Evolutionary conservation across 2,888 invertebrate genomes (phyloP).

Genomic region (Drosophila nr. fundita): DNA sequence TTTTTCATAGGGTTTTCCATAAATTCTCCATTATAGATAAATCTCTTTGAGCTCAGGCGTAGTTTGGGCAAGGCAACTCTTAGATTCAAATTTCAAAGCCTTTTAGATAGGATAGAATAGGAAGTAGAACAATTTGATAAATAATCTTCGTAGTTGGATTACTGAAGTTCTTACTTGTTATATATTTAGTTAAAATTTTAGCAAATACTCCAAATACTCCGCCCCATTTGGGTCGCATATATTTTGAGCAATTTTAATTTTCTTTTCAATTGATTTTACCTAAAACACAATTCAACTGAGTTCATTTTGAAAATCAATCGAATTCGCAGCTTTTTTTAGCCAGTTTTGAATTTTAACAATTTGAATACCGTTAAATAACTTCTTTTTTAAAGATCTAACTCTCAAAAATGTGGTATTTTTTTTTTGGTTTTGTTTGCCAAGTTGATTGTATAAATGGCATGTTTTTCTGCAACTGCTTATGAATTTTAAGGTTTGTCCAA

Average conservation of each 20-base stretch:
- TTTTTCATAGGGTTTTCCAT: neutral
- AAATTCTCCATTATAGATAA: neutral
- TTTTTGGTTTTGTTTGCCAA: neutral
- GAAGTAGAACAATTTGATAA: neutral
- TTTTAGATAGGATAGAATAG: neutral
- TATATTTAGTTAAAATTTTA: neutral
- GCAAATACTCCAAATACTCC: neutral
- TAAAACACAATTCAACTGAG: neutral
- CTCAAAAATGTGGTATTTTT: neutral
- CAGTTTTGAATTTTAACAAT: neutral
- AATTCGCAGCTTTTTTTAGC: neutral
- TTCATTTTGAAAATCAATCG: neutral
- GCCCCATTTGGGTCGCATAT: neutral
- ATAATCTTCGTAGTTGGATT: neutral
- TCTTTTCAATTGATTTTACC: neutral
- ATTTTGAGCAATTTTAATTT: neutral
- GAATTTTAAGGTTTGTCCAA: slow-evolving; percentile 47
- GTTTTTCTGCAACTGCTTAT: slow-evolving; percentile 7
- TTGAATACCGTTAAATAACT: neutral
- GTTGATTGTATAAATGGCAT: slow-evolving; percentile 30
- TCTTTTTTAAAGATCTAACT: neutral
- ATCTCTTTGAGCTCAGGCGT: too few relatives aligned
- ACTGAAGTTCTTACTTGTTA: neutral
- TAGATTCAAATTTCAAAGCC: too few relatives aligned
- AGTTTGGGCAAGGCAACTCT: too few relatives aligned